Evolutionary conservation across 2,797 vertebrate species (phyloP), one percentile per base, ranked within the genome.

Genomic region (Oophaga sylvatica): DNA sequence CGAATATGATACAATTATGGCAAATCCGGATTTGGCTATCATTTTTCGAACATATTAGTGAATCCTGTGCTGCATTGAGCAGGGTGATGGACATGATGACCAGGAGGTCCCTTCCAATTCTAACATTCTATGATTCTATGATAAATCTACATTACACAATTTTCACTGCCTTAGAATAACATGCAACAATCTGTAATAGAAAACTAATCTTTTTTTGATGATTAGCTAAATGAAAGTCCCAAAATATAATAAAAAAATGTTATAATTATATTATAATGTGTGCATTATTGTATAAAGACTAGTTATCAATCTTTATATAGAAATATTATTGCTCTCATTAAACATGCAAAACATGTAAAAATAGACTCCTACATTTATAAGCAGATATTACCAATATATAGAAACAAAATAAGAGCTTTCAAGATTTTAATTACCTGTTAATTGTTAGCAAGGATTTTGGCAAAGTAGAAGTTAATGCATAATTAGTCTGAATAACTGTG

Each of bases 401-500:
- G 60, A 83, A 87, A 57, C 65, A 59, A 19, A 41, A 83, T 22
- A 77, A 53, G 75, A 57, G 57, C 80, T 75, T 84, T 83, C 29
- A 89, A 86, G 80, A 86, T 83, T 86, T 79, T 83, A 89, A 89
- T 87, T 87, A 83, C 80, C 75, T 16, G 56, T 45, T 83, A 89
- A 89, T 89, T 81, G 88, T 86, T 83, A 86, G 80, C 75, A 89
- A 80, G 84, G 75, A 83, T 89, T 29, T 89, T 87, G 84, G 73
- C 80, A 89, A 89, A 83, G 88, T 65, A 89, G 88, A 86, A 86
- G 80, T 89, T 89, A 73, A 83, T 73, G 67, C 80, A 86, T 87
- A 89, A 89, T 87, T 89, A 89, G 84, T 83, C 84, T 89, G 84
- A 89, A 83, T 83, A 86, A 87, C 84, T 80, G 75, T 80, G 76